A percentile compares a stretch with the other conserved stretches of the same genome.
Conservation (phyloP, 2,888 invertebrate genomes). For the Rhingia campestris region DNA sequence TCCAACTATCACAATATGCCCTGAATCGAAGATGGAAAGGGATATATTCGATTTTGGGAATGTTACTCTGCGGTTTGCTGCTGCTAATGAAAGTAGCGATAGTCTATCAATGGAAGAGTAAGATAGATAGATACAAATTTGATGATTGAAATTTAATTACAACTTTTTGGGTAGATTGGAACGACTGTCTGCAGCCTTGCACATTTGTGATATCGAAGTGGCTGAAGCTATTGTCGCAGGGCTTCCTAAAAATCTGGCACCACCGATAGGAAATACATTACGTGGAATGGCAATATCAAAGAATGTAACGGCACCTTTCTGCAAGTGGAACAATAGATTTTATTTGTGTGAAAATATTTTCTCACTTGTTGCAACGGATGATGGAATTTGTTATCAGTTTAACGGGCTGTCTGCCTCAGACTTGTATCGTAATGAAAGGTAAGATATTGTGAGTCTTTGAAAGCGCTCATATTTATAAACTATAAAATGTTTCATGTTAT, state of each 20-base stretch:
- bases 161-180: conserved; percentile 75
- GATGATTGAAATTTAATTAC: neutral
- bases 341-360: conserved; percentile 80
- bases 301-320: conserved; percentile 80
- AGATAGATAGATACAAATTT: neutral
- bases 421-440: conserved; percentile 79
- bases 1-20: conserved; percentile 81
- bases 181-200: conserved; percentile 79
- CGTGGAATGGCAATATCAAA: conserved; percentile 79
- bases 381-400: conserved; percentile 82
- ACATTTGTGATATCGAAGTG: conserved; percentile 80
- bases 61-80: conserved; percentile 76
- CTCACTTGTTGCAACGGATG: conserved; percentile 80
- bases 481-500: too few relatives aligned
- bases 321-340: conserved; percentile 80
- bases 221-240: conserved; percentile 76
- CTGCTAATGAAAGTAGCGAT: conserved; percentile 61
- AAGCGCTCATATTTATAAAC: too few relatives aligned
- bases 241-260: conserved; percentile 75
- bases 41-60: conserved; percentile 78
- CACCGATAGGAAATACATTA: conserved; percentile 76
- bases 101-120: conserved; percentile 74
- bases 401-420: conserved; percentile 79
- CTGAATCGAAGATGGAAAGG: conserved; percentile 81
- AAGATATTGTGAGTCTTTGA: neutral